These are phyloP conservation scores for Euplagia quadripunctaria DNA, from an alignment of 2,888 invertebrate species.

Conservation along the genomic window DNA sequence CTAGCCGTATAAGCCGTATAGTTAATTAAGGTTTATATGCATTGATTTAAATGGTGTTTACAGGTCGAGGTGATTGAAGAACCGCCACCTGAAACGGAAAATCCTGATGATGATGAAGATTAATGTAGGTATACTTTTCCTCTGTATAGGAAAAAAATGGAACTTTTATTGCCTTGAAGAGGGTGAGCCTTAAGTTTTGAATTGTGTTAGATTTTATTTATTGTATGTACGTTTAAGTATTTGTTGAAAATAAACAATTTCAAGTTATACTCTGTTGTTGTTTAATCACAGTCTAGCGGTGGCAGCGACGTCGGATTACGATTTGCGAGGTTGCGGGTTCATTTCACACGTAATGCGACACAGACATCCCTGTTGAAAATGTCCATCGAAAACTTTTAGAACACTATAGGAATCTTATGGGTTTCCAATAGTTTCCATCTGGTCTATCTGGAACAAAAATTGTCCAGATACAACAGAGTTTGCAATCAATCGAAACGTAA, in stretches of 20 bases:
- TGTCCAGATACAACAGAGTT: no score
- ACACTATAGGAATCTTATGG: no score
- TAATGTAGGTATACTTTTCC: background rate
- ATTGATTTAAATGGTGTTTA: background rate
- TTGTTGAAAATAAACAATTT: background rate
- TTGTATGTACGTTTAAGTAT: background rate
- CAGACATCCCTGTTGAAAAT: no score
- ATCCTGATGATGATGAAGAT: constrained; percentile 10
- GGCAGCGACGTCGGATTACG: no score
- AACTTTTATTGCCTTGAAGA: background rate
- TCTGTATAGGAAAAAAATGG: background rate
- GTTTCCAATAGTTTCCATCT: no score
- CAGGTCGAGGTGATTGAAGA: background rate
- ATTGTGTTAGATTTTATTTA: background rate
- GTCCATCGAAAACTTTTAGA: no score
- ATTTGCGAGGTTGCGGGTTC: no score
- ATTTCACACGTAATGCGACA: no score
- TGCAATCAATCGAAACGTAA: no score
- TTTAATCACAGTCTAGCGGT: background rate
- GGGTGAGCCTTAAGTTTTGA: background rate
- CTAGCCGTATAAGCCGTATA: no score
- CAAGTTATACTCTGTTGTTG: background rate
- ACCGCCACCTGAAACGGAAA: background rate
- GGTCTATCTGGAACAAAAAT: no score
- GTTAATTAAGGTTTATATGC: no score